Evolutionary conservation across 2,888 invertebrate genomes (phyloP), one percentile per base, ranked within the genome.

Genomic region (Nemapogon koenigi): DNA sequence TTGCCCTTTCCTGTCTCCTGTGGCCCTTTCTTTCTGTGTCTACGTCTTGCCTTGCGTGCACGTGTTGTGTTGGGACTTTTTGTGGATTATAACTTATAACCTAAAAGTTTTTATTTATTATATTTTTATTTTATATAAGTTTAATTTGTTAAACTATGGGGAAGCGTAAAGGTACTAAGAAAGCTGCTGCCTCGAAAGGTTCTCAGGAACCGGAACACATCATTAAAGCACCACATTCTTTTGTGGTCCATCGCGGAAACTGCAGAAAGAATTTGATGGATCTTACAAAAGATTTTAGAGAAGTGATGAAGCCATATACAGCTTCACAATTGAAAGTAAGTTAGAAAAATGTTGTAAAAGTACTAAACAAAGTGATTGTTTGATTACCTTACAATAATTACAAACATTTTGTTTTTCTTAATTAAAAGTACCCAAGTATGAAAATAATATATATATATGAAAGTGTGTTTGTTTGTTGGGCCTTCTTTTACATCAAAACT

Each of bases 221-320:
- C 3, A 86, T 89, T 4, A 87, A 88, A 59, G 94, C 95, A 1
- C 98, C 98, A 0, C 98, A 98, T 78, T 94, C 97, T 0, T 97
- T 99, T 62, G 92, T 99, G 1, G 92, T 99, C 49, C 92, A 95
- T 57, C 86, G 94, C 39, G 98, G 98, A 14, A 76, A 90, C 44
- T 88, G 94, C 39, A 92, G 94, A 40, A 90, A 89, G 46, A 86
- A 90, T 55, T 84, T 95, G 11, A 76, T 85, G 38, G 89, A 92
- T 49, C 78, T 99, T 25, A 90, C 93, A 4, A 84, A 83, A 53
- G 97, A 99, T 68, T 89, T 97, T 58, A 85, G 98, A 22, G 88
- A 84, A 63, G 85, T 98, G 19, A 94, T 99, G 94, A 97, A 97
- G 61, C 99, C 99, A 0, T 97, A 89, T 58, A 99, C 99, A 11